Base-by-base conservation (phyloP, 92 coral and sea anemone genomes). In the Muricea muricata region DNA sequence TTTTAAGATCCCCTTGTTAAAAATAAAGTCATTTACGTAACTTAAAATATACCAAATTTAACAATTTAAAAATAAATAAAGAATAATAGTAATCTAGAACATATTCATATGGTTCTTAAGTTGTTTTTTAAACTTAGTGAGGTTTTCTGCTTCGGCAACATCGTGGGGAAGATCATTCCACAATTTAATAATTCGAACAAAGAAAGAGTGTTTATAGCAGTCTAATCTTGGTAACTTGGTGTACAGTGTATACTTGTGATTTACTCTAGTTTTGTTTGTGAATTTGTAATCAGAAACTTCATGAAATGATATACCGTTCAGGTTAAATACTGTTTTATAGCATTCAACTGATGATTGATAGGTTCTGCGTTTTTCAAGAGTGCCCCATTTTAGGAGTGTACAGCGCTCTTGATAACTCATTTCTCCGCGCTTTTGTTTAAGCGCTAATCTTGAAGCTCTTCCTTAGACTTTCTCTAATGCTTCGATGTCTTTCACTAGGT, bases 321-420 rank as follows among this genome's bases (percentile, higher is more conserved):
- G 34, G 39, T 79, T 86, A 50, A 71, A 66, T 23, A 85, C 89
- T 61, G 69, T 80, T 54, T 85, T 89, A 24, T 85, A 89, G 32
- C 89, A 89, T 24, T 89, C 89, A 1, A 84, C 24, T 25, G 78
- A 56, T 25, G 82, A 68, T 23, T 84, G 55, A 30, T 26, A 88
- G 7, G 68, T 86, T 71, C 81, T 78, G 26, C 89, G 85, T 29
- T 39, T 71, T 40, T 85, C 58, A 9, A 89, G 79, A 20, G 89
- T 69, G 67, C 13, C 18, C 89, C 85, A 83, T 15, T 82, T 65
- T 24, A 85, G 83, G 39, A 69, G 20, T 48, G 28, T 7, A 57
- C 86, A 81, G 54, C 87, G 35, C 11, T 87, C 91, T 82, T 82
- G 79, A 32, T 45, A 88, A 12, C 84, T 23, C 85, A 73, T 83